phyloP scores from a whole-genome alignment of 2,888 invertebrate genomes.

The Hecatera dysodea region DNA sequence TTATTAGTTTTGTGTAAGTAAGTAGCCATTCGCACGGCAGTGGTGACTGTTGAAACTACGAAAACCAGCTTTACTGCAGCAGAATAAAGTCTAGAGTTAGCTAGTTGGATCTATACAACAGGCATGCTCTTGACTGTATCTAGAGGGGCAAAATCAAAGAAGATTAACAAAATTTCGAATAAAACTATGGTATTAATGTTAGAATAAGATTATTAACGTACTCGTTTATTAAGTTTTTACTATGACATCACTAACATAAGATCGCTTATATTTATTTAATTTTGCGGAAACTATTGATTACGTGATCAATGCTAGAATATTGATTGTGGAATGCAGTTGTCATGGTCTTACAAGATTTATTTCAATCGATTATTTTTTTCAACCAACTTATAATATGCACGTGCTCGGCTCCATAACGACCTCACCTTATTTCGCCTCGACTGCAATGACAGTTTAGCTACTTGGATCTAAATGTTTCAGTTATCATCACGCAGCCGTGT shows the following conservation, averaged over 20 bases:
- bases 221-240: conserved; percentile 3
- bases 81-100: background rate
- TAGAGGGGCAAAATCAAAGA: conserved; percentile 5
- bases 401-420: too few species aligned
- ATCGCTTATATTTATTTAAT: conserved; percentile 12
- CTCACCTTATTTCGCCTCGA: too few species aligned
- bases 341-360: too few species aligned
- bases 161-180: conserved; percentile 8
- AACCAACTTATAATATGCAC: too few species aligned
- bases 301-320: background rate
- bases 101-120: too few species aligned
- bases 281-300: background rate
- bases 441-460: too few species aligned
- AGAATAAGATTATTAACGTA: conserved; percentile 16
- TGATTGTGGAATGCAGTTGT: background rate
- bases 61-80: background rate
- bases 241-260: background rate
- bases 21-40: background rate
- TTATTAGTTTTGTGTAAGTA: background rate
- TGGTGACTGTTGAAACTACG: background rate
- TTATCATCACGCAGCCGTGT: too few species aligned
- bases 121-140: background rate
- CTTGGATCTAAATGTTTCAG: too few species aligned
- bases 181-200: conserved; percentile 19
- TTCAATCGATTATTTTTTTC: too few species aligned